Conservation (phyloP, 2,888 invertebrate species). For the Galerucella calmariensis region DNA sequence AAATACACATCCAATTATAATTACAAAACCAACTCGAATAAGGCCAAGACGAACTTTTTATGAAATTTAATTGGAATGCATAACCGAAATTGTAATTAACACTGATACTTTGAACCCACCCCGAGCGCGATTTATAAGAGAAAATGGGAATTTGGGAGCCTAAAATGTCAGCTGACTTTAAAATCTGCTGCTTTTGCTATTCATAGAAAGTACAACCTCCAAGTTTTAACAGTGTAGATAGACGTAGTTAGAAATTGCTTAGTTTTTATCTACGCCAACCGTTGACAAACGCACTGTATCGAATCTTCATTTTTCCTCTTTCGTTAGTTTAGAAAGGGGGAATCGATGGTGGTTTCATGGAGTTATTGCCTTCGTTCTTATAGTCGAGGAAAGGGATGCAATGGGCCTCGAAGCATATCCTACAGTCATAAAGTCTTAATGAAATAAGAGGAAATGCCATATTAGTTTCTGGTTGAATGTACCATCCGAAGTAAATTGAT, state of each 20-base stretch:
- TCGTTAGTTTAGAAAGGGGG: slow-evolving; percentile 41
- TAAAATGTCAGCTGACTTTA: neutral
- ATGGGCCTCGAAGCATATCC: slow-evolving; percentile 37
- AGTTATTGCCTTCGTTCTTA: slow-evolving; percentile 38
- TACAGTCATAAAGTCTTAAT: slow-evolving; percentile 46
- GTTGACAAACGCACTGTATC: slow-evolving; percentile 43
- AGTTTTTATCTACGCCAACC: slow-evolving; percentile 27
- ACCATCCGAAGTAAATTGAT: slow-evolving; percentile 37
- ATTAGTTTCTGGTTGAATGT: slow-evolving; percentile 39
- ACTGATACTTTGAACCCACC: too few relatives aligned
- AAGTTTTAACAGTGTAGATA: slow-evolving; percentile 9
- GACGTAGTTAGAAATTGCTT: slow-evolving; percentile 1
- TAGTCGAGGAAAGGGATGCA: slow-evolving; percentile 9
- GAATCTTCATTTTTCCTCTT: slow-evolving; percentile 41
- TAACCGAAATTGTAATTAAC: neutral
- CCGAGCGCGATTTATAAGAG: too few relatives aligned
- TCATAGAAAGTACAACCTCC: neutral
- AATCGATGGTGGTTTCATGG: slow-evolving; percentile 43
- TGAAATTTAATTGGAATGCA: neutral
- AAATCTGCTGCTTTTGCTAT: too few relatives aligned
- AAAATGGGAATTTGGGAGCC: too few relatives aligned
- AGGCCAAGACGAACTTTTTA: neutral
- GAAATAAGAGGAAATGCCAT: slow-evolving; percentile 47
- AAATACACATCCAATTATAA: too few relatives aligned
- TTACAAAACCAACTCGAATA: too few relatives aligned